Evolutionary conservation across 2,888 invertebrate species (phyloP), one percentile per base, ranked within the genome.

Genomic region (Cheilosia variabilis): DNA sequence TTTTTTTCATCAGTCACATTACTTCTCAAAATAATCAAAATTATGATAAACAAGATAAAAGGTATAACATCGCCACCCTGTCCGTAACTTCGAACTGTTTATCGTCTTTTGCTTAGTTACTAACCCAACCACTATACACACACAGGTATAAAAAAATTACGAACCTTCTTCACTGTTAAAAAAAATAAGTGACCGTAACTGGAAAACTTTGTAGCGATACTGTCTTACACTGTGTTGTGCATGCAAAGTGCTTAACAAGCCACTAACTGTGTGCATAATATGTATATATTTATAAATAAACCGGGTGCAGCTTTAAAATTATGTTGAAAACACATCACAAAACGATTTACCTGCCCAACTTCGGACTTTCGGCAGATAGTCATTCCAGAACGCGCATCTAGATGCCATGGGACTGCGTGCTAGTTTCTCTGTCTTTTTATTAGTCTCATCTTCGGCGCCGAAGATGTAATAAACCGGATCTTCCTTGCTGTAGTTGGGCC

Each of bases 301-400:
- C 7, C 9, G 17, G 9, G 19, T 47, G 17, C 17, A 17, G 19
- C 17, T 34, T 24, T 57, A 2, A 4, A 37, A 4, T 13, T 13
- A 37, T 2, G 50, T 57, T 9, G 13, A 19, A 50, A 43, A 24
- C 19, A 50, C 24, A 65, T 37, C 13, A 34, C 17, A 34, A 50
- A 47, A 41, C 9, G 60, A 90, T 90, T 91, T 93, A 95, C 95
- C 94, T 93, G 94, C 93, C 92, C 94, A 94, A 93, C 95, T 96
- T 92, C 95, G 94, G 88, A 99, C 95, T 92, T 96, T 96, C 87
- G 98, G 98, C 91, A 99, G 94, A 93, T 98, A 98, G 89, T 97
- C 96, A 90, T 98, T 98, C 99, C 99, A 99, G 93, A 99, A 99
- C 71, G 98, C 97, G 93, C 99, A 99, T 60, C 97, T 95, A 62